These are phyloP conservation scores for Daktulosphaira vitifoliae DNA, from an alignment of 1,140 invertebrate genomes.

Conservation along the genomic window DNA sequence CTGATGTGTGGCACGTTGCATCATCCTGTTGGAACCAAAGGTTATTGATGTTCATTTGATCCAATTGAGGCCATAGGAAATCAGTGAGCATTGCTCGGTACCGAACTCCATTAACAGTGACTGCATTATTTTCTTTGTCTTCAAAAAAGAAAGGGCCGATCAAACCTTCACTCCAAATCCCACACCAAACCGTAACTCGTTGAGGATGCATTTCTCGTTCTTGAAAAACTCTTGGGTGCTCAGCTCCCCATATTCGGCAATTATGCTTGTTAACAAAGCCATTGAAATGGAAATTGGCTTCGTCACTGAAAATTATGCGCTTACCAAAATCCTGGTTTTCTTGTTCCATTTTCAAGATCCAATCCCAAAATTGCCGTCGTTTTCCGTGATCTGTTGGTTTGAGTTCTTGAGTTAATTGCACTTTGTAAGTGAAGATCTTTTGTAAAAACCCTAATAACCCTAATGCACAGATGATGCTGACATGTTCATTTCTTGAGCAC, in stretches of 20 bases:
- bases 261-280: conserved; percentile 40
- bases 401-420: conserved; percentile 42
- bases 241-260: conserved; percentile 40
- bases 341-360: neutral
- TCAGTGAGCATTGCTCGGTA: conserved; percentile 35
- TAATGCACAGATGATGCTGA: neutral
- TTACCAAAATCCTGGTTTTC: conserved; percentile 20
- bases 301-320: conserved; percentile 36
- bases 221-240: conserved; percentile 40
- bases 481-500: no score
- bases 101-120: conserved; percentile 38
- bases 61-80: conserved; percentile 13
- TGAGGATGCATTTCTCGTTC: conserved; percentile 41
- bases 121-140: conserved; percentile 36
- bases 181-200: conserved; percentile 40
- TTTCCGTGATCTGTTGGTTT: conserved; percentile 39
- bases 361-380: conserved; percentile 25
- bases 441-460: neutral
- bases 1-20: no score
- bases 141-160: conserved; percentile 40
- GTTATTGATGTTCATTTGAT: no score
- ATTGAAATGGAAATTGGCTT: conserved; percentile 39
- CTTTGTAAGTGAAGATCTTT: conserved; percentile 35
- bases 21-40: no score
- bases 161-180: conserved; percentile 37